Evolutionary conservation across 2,888 invertebrate genomes (phyloP).

Genomic region (Uropetala carovei): DNA sequence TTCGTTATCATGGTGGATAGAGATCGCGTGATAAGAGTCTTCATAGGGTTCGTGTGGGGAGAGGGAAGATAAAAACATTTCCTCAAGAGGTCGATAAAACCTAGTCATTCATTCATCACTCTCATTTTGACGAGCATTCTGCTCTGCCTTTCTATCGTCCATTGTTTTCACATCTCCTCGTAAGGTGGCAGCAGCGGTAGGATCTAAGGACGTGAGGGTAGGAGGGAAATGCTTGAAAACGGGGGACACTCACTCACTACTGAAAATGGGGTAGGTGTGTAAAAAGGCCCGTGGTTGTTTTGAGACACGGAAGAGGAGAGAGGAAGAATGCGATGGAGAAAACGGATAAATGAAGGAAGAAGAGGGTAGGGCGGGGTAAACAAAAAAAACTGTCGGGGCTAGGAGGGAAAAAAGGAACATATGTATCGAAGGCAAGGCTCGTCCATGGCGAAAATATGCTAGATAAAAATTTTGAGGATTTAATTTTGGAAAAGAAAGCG

Average conservation of each 20-base stretch:
- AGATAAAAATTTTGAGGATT: too few relatives aligned
- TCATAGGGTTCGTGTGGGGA: too few relatives aligned
- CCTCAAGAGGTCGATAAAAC: neutral
- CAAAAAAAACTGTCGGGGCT: too few relatives aligned
- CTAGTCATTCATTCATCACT: conserved; percentile 25
- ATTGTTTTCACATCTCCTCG: conserved; percentile 9
- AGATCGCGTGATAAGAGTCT: neutral
- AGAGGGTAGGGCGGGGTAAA: too few relatives aligned
- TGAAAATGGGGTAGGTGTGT: neutral
- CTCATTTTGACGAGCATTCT: conserved; percentile 37
- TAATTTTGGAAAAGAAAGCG: too few relatives aligned
- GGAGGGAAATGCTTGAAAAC: neutral
- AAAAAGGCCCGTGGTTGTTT: neutral
- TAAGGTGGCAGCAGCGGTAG: conserved; percentile 2
- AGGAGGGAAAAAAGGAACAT: too few relatives aligned
- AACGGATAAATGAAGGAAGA: too few relatives aligned
- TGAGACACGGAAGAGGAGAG: too few relatives aligned
- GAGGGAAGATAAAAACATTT: conserved; percentile 26
- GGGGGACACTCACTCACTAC: neutral
- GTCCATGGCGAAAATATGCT: too few relatives aligned
- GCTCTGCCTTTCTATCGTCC: neutral
- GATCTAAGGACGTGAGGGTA: neutral
- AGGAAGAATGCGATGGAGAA: too few relatives aligned
- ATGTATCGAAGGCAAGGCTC: too few relatives aligned
- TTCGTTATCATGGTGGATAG: neutral